These are phyloP conservation scores for Eumeta japonica DNA, from an alignment of 1,140 invertebrate genomes.

Conservation along the genomic window DNA sequence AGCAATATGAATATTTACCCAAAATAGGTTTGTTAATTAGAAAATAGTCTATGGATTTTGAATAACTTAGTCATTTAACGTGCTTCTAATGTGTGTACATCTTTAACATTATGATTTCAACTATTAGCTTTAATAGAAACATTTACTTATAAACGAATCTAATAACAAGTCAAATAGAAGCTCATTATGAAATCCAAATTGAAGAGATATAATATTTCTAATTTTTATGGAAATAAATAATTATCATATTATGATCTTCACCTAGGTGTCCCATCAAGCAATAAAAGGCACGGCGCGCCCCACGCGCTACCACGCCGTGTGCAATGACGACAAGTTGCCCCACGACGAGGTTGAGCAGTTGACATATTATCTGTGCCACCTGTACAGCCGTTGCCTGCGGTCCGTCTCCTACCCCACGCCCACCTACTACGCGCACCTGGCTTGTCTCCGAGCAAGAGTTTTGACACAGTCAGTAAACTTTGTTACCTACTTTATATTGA, in stretches of 20 bases:
- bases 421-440: constrained; percentile 92
- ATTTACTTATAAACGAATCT: no score
- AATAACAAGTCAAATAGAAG: no score
- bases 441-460: constrained; percentile 73
- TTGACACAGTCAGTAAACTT: constrained; percentile 58
- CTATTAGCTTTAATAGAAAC: no score
- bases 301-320: constrained; percentile 83
- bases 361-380: constrained; percentile 85
- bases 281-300: constrained; percentile 84
- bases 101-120: no score
- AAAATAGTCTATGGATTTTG: no score
- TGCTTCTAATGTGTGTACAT: no score
- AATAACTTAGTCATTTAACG: no score
- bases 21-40: no score
- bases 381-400: constrained; percentile 83
- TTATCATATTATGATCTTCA: constrained; percentile 8
- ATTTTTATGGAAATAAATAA: neutral
- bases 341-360: constrained; percentile 80
- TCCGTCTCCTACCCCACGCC: constrained; percentile 91
- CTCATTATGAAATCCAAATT: no score
- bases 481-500: constrained; percentile 5
- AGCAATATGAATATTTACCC: no score
- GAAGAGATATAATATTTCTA: constrained; percentile 1
- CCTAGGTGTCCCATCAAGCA: constrained; percentile 62
- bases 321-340: constrained; percentile 73